These are phyloP conservation scores for Origma solitaria DNA, from an alignment of 2,113 vertebrate species.

Conservation along the genomic window DNA sequence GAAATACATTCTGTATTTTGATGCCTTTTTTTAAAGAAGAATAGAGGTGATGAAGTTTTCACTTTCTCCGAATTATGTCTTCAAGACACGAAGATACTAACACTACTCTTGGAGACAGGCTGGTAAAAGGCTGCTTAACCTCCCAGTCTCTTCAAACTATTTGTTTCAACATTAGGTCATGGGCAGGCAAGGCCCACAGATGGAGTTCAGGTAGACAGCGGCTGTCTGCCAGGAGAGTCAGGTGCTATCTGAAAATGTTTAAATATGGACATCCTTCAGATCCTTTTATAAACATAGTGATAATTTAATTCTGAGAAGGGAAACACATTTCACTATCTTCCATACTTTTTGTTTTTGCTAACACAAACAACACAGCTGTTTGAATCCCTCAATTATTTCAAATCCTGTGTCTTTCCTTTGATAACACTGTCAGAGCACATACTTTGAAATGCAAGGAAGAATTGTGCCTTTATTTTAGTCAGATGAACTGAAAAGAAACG, in stretches of 20 bases:
- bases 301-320: background rate
- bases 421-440: accelerated
- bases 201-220: background rate
- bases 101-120: background rate
- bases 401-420: background rate
- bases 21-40: background rate
- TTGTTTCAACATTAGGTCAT: background rate
- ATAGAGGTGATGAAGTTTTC: background rate
- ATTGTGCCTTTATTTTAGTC: background rate
- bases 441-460: background rate
- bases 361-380: background rate
- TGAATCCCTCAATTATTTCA: background rate
- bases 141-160: background rate
- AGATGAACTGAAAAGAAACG: background rate
- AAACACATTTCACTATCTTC: background rate
- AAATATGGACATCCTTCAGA: background rate
- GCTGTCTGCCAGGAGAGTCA: background rate
- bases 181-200: background rate
- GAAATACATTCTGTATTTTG: background rate
- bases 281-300: background rate
- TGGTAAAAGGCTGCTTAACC: background rate
- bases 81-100: background rate
- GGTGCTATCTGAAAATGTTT: background rate
- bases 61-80: background rate
- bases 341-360: background rate